Base-by-base conservation (phyloP, 1,140 invertebrate species). In the Aleiodes sp. region DNA sequence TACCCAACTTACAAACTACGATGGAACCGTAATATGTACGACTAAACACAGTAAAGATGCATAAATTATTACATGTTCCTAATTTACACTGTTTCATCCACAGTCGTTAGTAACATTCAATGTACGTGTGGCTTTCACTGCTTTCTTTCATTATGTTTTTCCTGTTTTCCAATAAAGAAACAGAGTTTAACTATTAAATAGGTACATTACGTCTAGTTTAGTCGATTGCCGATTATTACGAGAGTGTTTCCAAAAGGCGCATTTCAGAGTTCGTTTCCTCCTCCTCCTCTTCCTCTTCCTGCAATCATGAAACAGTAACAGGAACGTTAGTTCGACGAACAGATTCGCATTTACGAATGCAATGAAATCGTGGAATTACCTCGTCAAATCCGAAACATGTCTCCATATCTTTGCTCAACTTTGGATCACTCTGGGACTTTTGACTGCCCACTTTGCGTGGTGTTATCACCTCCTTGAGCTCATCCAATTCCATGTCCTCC, bases 331-430 rank as follows among this genome's bases (percentile, higher is more conserved):
- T 21, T 56, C 52, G 8, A 33, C 39, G n/a, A 39, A 57, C 41
- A 61, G 1, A 41, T 68, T 60, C 19, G 29, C 43, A 64, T 46
- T 29, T 41, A 43, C 14, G 10, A 24, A 52, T 12, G n/a, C n/a
- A 62, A 41, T 57, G 7, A 60, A 37, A 16, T 62, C 9, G 9
- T 35, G n/a, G 6, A 73, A 66, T 77, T 82, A 89, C 88, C 80
- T 93, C 93, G 84, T 95, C 93, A 87, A 96, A 96, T 14, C 94
- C 94, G 80, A 96, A 96, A 79, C 93, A 95, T 37, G 91, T 94
- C 75, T 91, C 89, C 86, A 94, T 92, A 76, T 94, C 92, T 74
- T 91, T 91, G 16, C 78, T 89, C 72, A 78, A 82, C 86, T 82
- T 90, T 71, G 77, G 81, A 73, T 84, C 85, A 68, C 70, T 87